Evolutionary conservation across 2,888 invertebrate genomes (phyloP), one percentile per base, ranked within the genome.

Genomic region (Ornithoptera priamus): DNA sequence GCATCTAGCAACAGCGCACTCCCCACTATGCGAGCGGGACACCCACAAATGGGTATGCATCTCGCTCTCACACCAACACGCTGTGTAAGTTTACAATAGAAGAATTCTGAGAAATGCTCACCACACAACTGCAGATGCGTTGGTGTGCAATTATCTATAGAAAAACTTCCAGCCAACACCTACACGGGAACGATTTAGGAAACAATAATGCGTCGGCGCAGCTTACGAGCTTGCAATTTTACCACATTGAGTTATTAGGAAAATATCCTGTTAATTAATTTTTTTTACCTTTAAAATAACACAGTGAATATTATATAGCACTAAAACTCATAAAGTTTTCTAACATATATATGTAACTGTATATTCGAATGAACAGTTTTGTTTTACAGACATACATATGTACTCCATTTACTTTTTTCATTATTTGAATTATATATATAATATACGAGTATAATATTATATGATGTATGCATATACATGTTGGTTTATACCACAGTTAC

Each of bases 1-100:
- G 83, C 85, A 88, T 86, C 86, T 85, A 87, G 87, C 88, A 89
- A 88, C 89, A 87, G 81, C 88, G 89, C 89, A 85, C 82, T 80
- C 83, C 81, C 76, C 72, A 74, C 67, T 60, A 72, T 62, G 36
- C 64, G 62, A 68, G n/a, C 36, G 69, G 70, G 74, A 67, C 75
- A 73, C 74, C 57, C 30, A 20, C 12, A 15, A 58, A 42, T 65
- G 67, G 69, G 65, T 72, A 62, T 67, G 67, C 68, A 62, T 59
- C 36, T 50, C 65, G 65, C 67, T 62, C 69, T 62, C 69, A 70
- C 73, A 68, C 64, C 10, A 67, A 68, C 59, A 73, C 50, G 70
- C 72, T 65, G 59, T 70, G 71, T 72, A 74, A 63, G 72, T 73
- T 72, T 50, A 30, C 69, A 71, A 74, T 68, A 71, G 73, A 67